These are phyloP conservation scores for Gonioctena quinquepunctata DNA, from an alignment of 1,140 invertebrate genomes.

Conservation along the genomic window DNA sequence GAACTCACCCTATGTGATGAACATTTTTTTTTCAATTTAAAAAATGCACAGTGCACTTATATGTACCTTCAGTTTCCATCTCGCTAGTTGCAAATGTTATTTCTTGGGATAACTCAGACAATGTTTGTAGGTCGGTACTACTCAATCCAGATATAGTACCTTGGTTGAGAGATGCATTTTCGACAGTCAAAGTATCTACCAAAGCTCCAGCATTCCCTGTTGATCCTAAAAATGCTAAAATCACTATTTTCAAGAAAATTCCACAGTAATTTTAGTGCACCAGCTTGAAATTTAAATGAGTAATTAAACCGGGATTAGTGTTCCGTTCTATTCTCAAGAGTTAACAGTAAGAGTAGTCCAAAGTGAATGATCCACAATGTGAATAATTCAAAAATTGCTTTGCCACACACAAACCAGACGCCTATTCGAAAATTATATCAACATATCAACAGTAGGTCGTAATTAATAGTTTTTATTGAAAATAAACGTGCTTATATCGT, in stretches of 20 bases:
- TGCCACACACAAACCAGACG: not conserved
- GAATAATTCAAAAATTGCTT: not conserved
- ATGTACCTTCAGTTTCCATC: slow-evolving; percentile 46
- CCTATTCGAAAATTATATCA: not conserved
- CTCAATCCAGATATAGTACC: slow-evolving; percentile 28
- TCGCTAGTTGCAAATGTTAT: slow-evolving; percentile 33
- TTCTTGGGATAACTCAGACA: slow-evolving; percentile 43
- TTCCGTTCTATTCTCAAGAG: too few species aligned
- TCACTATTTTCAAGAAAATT: not conserved
- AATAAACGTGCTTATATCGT: not conserved
- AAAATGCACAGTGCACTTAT: too few species aligned
- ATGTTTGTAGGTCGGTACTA: slow-evolving; percentile 36
- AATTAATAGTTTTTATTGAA: not conserved
- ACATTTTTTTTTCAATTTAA: not conserved
- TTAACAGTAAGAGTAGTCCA: too few species aligned
- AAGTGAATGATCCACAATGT: too few species aligned
- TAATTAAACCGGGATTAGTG: too few species aligned
- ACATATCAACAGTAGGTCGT: too few species aligned
- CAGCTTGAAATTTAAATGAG: too few species aligned
- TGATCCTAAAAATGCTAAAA: not conserved
- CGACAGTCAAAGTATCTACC: slow-evolving; percentile 38
- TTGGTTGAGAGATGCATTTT: slow-evolving; percentile 27
- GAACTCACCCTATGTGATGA: not conserved
- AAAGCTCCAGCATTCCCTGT: slow-evolving; percentile 24
- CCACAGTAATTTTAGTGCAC: too few species aligned